Conservation (phyloP, 2,888 invertebrate genomes). For the Neoscelio sp. region DNA sequence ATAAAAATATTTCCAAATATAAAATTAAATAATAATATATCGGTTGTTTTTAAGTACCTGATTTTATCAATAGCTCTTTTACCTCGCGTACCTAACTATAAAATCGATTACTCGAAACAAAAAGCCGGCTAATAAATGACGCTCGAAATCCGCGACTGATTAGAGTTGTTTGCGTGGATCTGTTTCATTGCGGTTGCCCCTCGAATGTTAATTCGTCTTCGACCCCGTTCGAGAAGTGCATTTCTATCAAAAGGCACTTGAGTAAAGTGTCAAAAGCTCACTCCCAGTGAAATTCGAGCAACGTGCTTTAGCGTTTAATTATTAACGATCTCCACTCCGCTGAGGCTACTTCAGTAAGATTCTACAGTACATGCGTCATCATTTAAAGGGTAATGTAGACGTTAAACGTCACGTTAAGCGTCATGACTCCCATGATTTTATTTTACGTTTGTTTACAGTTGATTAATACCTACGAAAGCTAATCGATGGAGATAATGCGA, state of each 20-base stretch:
- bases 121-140: slow-evolving; percentile 18
- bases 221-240: slow-evolving; percentile 71
- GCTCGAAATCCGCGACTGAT: slow-evolving; percentile 20
- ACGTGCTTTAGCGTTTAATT: slow-evolving; percentile 71
- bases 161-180: slow-evolving; percentile 23
- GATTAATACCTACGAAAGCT: slow-evolving; percentile 16
- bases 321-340: slow-evolving; percentile 60
- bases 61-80: no score
- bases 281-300: slow-evolving; percentile 66
- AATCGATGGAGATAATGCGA: no score
- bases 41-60: no score
- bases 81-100: no score
- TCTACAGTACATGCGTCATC: slow-evolving; percentile 49
- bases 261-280: slow-evolving; percentile 53
- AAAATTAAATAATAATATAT: no score
- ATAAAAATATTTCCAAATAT: no score
- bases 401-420: slow-evolving; percentile 6
- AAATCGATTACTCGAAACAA: slow-evolving; percentile 6
- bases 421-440: slow-evolving; percentile 30
- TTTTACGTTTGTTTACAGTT: slow-evolving; percentile 17
- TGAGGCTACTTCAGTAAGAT: slow-evolving; percentile 54
- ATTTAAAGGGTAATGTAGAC: slow-evolving; percentile 34
- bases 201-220: slow-evolving; percentile 72
- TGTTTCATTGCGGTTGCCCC: slow-evolving; percentile 24
- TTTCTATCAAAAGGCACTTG: slow-evolving; percentile 58